Base-by-base conservation (phyloP, 2,888 invertebrate genomes). In the Drosophila austrosaltans region DNA sequence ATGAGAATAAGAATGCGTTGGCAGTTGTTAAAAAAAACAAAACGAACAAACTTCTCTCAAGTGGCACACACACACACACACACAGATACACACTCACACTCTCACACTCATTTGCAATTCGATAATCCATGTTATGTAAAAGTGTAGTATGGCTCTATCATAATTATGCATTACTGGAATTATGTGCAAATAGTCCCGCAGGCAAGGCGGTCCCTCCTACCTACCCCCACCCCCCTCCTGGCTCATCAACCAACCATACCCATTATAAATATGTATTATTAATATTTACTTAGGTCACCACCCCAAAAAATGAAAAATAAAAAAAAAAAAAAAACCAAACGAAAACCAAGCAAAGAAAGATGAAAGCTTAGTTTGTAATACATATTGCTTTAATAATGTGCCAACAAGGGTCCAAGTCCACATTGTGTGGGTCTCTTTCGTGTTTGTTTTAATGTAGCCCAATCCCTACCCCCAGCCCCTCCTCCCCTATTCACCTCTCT, bases 191-290 rank as follows among this genome's bases (percentile, higher is more conserved):
- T 79, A 90, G 77, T 89, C 79, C 62, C 56, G 39, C 79, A 87
- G 72, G 63, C 68, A 58, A 56, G 39, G 69, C 36, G 8, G 36
- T 10, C 8, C 16, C 16, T 16, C 16, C 1, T 16, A 36, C 8
- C 36, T 8, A 36, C 36, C 7, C 22, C 40, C 32, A 4, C 12
- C 22, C 48, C 22, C 22, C 4, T 12, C 48, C 22, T 8, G 1
- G 1, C 32, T 16, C 16, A 16, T 16, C 16, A 16, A 16, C 22
- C 10, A 8, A 25, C 25, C 16, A 22, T 25, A 22, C 25, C 48
- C 72, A 78, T 86, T 89, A 90, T 89, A 88, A 89, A 89, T 90
- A 88, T 79, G 87, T 90, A 86, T 90, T 90, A 89, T 89, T 89
- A 89, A 90, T 89, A 81, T 89, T 90, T 90, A 89, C 88, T 89